Conservation (phyloP, 2,888 invertebrate species). For the Gnatocerus cornutus region DNA sequence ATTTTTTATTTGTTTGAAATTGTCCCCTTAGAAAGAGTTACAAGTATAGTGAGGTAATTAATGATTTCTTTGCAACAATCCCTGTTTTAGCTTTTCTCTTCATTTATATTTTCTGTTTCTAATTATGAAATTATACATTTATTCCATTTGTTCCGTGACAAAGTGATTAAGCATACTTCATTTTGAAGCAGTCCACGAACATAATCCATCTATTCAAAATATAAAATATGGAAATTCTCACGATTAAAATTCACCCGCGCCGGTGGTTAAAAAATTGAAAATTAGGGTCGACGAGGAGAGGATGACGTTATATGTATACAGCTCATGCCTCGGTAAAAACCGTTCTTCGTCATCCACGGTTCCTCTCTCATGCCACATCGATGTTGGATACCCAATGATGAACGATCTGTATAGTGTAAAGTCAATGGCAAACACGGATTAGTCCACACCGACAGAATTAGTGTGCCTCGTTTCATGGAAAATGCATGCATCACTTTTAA, state of each 20-base stretch:
- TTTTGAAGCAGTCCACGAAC: slow-evolving; percentile 37
- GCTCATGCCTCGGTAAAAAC: slow-evolving; percentile 10
- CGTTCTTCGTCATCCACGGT: slow-evolving; percentile 30
- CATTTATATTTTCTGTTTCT: neutral
- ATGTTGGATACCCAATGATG: slow-evolving; percentile 45
- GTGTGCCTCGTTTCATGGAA: slow-evolving; percentile 51
- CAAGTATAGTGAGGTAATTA: neutral
- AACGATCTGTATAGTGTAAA: slow-evolving; percentile 50
- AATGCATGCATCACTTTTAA: slow-evolving; percentile 51
- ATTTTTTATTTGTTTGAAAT: neutral
- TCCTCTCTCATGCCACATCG: slow-evolving; percentile 33
- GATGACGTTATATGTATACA: slow-evolving; percentile 31
- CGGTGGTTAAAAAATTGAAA: slow-evolving; percentile 45
- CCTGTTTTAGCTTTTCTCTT: neutral
- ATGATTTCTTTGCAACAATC: neutral
- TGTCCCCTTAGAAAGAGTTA: neutral
- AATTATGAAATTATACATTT: neutral
- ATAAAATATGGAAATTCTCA: slow-evolving; percentile 45
- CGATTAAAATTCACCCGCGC: slow-evolving; percentile 44
- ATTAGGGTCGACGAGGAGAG: slow-evolving; percentile 28
- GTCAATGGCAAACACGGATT: slow-evolving; percentile 51
- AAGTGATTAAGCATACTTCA: slow-evolving; percentile 40
- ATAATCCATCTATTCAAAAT: slow-evolving; percentile 42
- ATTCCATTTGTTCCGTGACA: slow-evolving; percentile 25
- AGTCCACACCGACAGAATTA: slow-evolving; percentile 53